These are phyloP conservation scores for Hyaena hyaena DNA, from an alignment of 2,113 vertebrate genomes.

Conservation along the genomic window DNA sequence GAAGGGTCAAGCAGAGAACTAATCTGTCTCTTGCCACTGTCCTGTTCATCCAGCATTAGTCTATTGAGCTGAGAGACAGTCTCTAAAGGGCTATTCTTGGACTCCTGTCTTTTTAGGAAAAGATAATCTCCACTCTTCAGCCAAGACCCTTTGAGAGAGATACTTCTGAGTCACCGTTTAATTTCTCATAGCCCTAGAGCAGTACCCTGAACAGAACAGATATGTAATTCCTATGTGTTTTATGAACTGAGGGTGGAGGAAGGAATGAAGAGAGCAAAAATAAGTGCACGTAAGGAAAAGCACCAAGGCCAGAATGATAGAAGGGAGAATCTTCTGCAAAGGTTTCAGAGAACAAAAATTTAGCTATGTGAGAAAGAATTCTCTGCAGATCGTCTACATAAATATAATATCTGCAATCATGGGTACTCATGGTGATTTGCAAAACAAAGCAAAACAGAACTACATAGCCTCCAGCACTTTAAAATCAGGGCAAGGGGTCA, in stretches of 20 bases:
- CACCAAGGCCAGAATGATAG: neutral
- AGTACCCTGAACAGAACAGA: neutral
- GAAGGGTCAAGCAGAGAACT: neutral
- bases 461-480: neutral
- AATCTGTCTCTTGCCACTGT: neutral
- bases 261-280: neutral
- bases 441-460: neutral
- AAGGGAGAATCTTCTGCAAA: neutral
- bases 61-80: neutral
- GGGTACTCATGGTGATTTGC: neutral
- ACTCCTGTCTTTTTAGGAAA: neutral
- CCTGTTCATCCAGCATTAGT: neutral
- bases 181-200: neutral
- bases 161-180: neutral
- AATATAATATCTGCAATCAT: neutral
- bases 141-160: neutral
- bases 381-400: neutral
- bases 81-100: neutral
- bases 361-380: neutral
- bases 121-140: neutral
- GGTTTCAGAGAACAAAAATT: neutral
- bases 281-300: neutral
- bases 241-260: neutral
- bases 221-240: neutral
- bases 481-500: neutral